Base-by-base conservation (phyloP, 2,113 vertebrate genomes). In the Etheostoma cragini region DNA sequence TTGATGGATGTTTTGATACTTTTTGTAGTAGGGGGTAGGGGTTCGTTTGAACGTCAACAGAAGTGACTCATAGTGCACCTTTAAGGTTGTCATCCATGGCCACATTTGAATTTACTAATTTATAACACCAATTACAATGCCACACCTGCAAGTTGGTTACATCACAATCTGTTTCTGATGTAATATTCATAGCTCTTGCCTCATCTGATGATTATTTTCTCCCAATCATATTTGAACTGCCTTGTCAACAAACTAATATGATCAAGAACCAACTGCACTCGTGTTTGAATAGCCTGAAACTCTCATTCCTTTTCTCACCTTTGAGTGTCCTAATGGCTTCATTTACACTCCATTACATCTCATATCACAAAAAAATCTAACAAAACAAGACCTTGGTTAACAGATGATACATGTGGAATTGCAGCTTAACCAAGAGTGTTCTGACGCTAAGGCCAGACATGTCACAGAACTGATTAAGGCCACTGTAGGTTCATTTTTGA, bases 301-400 rank as follows among this genome's bases (percentile, higher is more conserved):
- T 67, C 79, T 58, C 65, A 6, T 14, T 58, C 49, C 30, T 62
- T 53, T 5, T 8, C 68, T 80, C 69, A 69, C 26, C 72, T 67
- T 52, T n/a, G 65, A 67, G 82, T 26, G 19, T 21, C 47, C 76
- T 86, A 83, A 81, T 84, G 61, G 63, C 68, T 84, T 84, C 69
- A 89, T 86, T 89, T 90, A 67, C 81, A 86, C 81, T 68, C 70
- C 61, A 88, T 90, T 86, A 90, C 81, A 64, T 76, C 54, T 84
- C 60, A 16, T 50, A 74, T 69, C 45, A 82, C 75, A 78, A 71
- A 83, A 21, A 35, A 35, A 35, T 4, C 54, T 56, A 78, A 70
- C 66, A 78, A 76, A 80, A 58, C 69, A 58, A 50, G 49, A 83
- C 65, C 64, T 83, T 72, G 26, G 74, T 75, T 77, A 67, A 58